Evolutionary conservation across 2,113 vertebrate genomes (phyloP), one percentile per base, ranked within the genome.

Genomic region (Henicopernis longicauda): DNA sequence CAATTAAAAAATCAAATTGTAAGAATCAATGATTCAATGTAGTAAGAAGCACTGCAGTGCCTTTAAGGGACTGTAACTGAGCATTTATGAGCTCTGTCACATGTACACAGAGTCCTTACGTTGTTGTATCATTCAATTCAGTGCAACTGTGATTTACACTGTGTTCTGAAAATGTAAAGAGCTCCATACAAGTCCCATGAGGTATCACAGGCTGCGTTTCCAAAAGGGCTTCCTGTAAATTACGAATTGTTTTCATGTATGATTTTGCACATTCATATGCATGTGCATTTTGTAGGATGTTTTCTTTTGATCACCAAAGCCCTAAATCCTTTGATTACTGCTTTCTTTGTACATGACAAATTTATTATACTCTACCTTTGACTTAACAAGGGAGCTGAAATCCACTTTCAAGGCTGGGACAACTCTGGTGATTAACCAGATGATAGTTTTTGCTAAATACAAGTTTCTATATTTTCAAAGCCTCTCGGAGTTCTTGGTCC

Each of bases 301-400:
- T 81, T 91, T 69, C 50, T 92, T 92, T 89, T 96, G 94, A 89
- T 94, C 69, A 45, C 78, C 77, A 57, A 59, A 93, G 72, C 36
- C 52, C 57, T 67, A 29, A 57, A 45, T 83, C 63, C 57, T 81
- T 92, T 77, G 40, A 72, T 57, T 76, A 47, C 63, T 70, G 10
- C 34, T 90, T 80, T 55, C 67, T 76, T 90, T 93, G 54, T 79
- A 69, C 11, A 3, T 85, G 54, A 16, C 12, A 70, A 81, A 62
- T 91, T 71, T 52, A 65, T 87, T 87, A 76, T 67, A 31, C 70
- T 93, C 23, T 47, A 32, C 78, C 66, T 91, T 93, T 87, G 70
- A 44, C 31, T 79, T 95, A 57, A 85, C 3, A 17, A 69, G 52
- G 42, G 50, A 90, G 23, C 55, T 92, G 57, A 90, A 88, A 83